These are phyloP conservation scores for Acipenser transmontanus DNA, from an alignment of 2,797 vertebrate species.

Conservation along the genomic window DNA sequence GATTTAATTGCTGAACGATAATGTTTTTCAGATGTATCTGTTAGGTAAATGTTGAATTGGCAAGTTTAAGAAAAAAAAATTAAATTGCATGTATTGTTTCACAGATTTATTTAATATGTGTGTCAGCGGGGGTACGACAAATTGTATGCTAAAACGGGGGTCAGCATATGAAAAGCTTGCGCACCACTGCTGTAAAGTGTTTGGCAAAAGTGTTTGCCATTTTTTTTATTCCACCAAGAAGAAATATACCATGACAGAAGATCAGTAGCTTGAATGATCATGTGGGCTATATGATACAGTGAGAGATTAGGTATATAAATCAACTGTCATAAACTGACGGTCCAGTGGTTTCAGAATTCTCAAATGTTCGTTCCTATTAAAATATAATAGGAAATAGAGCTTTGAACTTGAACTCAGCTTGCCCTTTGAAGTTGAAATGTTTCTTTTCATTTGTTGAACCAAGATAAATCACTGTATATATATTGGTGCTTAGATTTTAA, in stretches of 20 bases:
- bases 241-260: slow-evolving; percentile 27
- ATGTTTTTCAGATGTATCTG: too few species aligned
- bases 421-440: slow-evolving; percentile 38
- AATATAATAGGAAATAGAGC: slow-evolving; percentile 41
- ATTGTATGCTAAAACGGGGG: slow-evolving; percentile 25
- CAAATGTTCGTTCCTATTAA: slow-evolving; percentile 32
- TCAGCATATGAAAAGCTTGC: too few species aligned
- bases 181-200: background rate
- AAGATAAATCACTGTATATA: slow-evolving; percentile 45
- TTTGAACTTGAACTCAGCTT: slow-evolving; percentile 53
- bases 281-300: slow-evolving; percentile 39
- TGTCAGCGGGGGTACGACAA: slow-evolving; percentile 15
- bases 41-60: too few species aligned
- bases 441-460: slow-evolving; percentile 36
- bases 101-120: too few species aligned
- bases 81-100: too few species aligned
- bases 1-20: too few species aligned
- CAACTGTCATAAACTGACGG: slow-evolving; percentile 34
- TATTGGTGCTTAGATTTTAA: too few species aligned
- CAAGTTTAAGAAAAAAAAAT: too few species aligned
- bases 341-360: slow-evolving; percentile 33
- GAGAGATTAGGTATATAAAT: slow-evolving; percentile 35
- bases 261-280: slow-evolving; percentile 29
- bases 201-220: background rate
- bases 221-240: slow-evolving; percentile 9